A percentile compares a stretch with the other conserved stretches of the same genome.
Evolutionary conservation across 2,113 vertebrate genomes (phyloP).

Genomic region (Balaenoptera acutorostrata): DNA sequence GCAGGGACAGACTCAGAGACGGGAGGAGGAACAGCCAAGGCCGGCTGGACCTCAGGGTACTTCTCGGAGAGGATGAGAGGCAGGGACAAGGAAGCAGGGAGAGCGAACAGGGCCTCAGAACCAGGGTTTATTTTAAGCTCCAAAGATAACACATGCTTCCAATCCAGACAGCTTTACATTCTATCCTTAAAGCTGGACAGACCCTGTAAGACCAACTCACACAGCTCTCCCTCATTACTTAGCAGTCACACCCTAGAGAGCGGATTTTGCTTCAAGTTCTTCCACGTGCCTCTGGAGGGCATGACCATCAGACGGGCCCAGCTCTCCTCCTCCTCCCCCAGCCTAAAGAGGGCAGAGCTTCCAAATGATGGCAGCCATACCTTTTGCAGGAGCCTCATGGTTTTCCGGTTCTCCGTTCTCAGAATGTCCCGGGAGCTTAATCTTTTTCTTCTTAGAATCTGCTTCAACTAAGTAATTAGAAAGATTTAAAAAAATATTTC

Average conservation of each 20-base stretch:
- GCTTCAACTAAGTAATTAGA: constrained; percentile 61
- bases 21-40: too few species aligned
- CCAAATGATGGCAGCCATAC: constrained; percentile 36
- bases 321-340: background rate
- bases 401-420: constrained; percentile 53
- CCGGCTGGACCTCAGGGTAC: background rate
- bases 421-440: constrained; percentile 44
- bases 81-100: too few species aligned
- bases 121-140: background rate
- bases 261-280: background rate
- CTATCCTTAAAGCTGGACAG: background rate
- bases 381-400: constrained; percentile 51
- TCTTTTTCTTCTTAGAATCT: constrained; percentile 68
- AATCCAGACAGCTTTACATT: background rate
- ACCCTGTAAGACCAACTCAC: too few species aligned
- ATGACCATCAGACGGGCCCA: rapidly evolving
- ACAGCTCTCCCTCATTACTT: background rate
- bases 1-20: background rate
- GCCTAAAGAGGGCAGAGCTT: background rate
- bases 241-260: background rate
- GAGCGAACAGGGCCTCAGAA: rapidly evolving
- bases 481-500: background rate
- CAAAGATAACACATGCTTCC: background rate
- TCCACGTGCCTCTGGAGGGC: background rate
- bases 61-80: too few species aligned